phyloP scores from a whole-genome alignment of 2,888 invertebrate genomes.

The Panopea generosa region DNA sequence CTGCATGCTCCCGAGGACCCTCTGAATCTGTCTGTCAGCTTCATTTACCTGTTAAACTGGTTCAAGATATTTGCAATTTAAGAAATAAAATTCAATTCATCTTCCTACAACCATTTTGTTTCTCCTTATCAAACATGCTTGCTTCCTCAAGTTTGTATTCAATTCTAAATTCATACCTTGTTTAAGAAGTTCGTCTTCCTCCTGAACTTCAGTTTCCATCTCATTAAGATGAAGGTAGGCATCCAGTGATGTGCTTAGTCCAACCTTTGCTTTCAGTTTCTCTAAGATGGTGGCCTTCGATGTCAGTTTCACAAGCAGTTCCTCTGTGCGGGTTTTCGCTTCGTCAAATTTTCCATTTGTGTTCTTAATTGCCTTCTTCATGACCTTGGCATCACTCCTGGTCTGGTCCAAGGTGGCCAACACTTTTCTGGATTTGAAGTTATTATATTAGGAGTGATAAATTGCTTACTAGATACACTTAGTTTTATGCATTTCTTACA shows the following conservation, averaged over 20 bases:
- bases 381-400: constrained; percentile 81
- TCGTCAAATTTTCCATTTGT: constrained; percentile 80
- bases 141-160: no score
- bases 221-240: constrained; percentile 84
- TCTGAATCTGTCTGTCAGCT: no score
- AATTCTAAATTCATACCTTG: no score
- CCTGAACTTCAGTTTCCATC: constrained; percentile 80
- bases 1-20: no score
- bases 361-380: constrained; percentile 83
- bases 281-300: constrained; percentile 82
- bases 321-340: constrained; percentile 78
- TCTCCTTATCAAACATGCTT: no score
- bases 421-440: constrained; percentile 81
- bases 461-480: no score
- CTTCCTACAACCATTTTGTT: no score
- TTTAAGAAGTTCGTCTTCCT: constrained; percentile 82
- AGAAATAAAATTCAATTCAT: no score
- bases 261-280: constrained; percentile 81
- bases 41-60: no score
- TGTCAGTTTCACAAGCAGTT: constrained; percentile 79
- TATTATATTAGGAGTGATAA: no score
- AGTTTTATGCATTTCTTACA: no score
- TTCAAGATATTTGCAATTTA: no score
- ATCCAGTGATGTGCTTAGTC: constrained; percentile 81
- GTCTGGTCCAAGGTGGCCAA: constrained; percentile 84